These are phyloP conservation scores for Tragulus kanchil DNA, from an alignment of 2,113 vertebrate genomes.

Conservation along the genomic window DNA sequence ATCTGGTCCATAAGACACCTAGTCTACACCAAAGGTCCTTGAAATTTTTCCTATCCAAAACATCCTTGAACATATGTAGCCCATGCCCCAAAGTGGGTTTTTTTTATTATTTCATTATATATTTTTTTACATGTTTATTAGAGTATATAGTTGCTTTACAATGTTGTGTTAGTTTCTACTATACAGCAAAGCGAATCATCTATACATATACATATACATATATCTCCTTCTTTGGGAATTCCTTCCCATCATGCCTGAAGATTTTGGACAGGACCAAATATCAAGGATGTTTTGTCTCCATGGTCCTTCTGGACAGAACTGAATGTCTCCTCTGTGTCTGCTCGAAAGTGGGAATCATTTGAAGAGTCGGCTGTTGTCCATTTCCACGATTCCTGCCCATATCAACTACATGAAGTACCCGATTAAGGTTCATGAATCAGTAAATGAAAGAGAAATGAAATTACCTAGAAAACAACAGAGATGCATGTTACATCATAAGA, in stretches of 20 bases:
- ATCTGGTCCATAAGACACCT: background rate
- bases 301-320: too few relatives aligned
- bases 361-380: background rate
- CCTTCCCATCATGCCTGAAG: background rate
- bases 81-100: background rate
- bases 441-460: background rate
- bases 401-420: background rate
- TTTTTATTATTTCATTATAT: background rate
- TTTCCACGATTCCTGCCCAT: background rate
- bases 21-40: background rate
- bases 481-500: background rate
- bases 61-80: background rate
- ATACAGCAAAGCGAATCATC: background rate
- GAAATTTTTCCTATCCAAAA: background rate
- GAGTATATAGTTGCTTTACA: background rate
- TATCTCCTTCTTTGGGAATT: background rate
- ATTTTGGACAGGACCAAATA: background rate
- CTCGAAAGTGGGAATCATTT: background rate
- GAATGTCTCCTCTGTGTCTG: background rate
- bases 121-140: background rate
- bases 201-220: background rate
- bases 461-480: background rate
- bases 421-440: background rate
- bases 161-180: background rate
- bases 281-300: background rate